These are phyloP conservation scores for Nasua narica DNA, from an alignment of 2,797 vertebrate species.

Conservation along the genomic window DNA sequence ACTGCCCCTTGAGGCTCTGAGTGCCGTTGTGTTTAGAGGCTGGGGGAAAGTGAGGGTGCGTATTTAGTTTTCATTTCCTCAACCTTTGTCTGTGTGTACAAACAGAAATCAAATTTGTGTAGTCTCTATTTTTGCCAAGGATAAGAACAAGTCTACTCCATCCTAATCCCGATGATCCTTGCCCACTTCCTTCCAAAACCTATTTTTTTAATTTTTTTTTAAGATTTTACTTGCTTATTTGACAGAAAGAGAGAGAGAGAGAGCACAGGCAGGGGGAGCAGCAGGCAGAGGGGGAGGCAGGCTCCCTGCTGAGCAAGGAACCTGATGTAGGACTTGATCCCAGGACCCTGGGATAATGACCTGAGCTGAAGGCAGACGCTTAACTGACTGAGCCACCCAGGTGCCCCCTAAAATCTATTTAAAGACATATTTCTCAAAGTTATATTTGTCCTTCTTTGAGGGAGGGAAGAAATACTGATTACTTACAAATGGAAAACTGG, in stretches of 20 bases:
- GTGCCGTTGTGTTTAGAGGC: not conserved
- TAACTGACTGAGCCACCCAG: too few species aligned
- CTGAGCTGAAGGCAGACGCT: too few species aligned
- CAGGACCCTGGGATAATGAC: too few species aligned
- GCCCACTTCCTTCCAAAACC: not conserved
- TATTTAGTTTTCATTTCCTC: not conserved
- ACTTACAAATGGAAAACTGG: not conserved
- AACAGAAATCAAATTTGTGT: not conserved
- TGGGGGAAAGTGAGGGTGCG: not conserved
- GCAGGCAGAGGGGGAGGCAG: too few species aligned
- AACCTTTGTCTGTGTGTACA: not conserved
- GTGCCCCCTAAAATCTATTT: conserved; percentile 32
- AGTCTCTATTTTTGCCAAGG: conserved; percentile 33
- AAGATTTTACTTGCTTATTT: too few species aligned
- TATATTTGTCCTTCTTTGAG: conserved; percentile 61
- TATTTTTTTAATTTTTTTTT: not conserved
- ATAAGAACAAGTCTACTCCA: conserved; percentile 13
- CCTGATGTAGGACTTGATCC: too few species aligned
- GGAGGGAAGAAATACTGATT: not conserved
- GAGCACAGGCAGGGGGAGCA: too few species aligned
- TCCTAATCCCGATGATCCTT: conserved; percentile 9
- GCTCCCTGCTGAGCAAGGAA: too few species aligned
- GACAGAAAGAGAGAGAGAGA: too few species aligned
- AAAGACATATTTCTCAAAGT: conserved; percentile 44
- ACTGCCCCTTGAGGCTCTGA: not conserved